phyloP scores from a whole-genome alignment of 2,888 invertebrate genomes.

The Aphidius colemani region DNA sequence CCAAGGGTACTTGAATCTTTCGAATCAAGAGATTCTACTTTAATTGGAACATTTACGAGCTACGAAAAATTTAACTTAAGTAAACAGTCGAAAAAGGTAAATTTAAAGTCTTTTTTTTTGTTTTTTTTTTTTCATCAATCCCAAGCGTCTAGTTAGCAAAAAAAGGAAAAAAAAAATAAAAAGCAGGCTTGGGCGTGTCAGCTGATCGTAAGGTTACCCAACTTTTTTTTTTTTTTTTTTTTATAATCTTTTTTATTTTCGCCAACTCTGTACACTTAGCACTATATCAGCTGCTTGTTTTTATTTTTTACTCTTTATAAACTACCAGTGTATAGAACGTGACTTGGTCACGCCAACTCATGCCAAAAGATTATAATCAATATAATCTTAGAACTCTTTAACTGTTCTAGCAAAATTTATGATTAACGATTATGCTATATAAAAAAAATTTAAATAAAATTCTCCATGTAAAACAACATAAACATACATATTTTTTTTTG shows the following conservation, averaged over 20 bases:
- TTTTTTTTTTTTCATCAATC: slow-evolving; percentile 1
- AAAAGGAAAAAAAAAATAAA: too few relatives aligned
- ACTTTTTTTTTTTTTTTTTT: background rate
- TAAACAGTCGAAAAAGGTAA: slow-evolving; percentile 1
- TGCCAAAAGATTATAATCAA: background rate
- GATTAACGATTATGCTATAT: too few relatives aligned
- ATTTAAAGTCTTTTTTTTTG: slow-evolving; percentile 3
- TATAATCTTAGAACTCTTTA: background rate
- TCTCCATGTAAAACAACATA: background rate
- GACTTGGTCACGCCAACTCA: background rate
- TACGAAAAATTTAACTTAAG: background rate
- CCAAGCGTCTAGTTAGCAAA: background rate
- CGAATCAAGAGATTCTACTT: slow-evolving; percentile 34
- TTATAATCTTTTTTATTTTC: background rate
- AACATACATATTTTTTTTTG: too few relatives aligned
- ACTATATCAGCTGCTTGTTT: background rate
- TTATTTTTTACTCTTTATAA: background rate
- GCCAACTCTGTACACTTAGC: background rate
- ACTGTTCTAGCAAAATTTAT: background rate
- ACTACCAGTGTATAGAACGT: background rate
- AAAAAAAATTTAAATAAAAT: too few relatives aligned
- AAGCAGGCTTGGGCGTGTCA: background rate
- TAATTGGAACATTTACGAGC: slow-evolving; percentile 36
- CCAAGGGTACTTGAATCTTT: background rate
- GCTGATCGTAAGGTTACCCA: background rate